A percentile compares a stretch with the other conserved stretches of the same genome.
phyloP scores from a whole-genome alignment of 2,113 vertebrate genomes.

The Tyrannus savana region DNA sequence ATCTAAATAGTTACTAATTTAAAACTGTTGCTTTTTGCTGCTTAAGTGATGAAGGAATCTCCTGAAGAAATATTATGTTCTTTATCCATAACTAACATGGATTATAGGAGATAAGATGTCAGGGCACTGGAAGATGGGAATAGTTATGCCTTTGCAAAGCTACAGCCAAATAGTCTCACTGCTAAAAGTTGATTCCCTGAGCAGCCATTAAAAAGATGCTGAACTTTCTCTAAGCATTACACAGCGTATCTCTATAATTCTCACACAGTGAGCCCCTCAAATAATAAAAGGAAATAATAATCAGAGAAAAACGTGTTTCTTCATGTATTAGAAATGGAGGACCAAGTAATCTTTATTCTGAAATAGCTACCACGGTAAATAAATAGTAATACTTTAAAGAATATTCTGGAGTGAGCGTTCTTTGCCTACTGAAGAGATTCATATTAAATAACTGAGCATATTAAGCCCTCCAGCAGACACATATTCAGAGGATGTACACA shows the following conservation, averaged over 20 bases:
- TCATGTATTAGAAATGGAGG: background rate
- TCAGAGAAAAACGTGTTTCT: background rate
- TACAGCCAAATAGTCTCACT: background rate
- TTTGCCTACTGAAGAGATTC: constrained; percentile 6
- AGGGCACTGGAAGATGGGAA: background rate
- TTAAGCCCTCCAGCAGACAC: constrained; percentile 50
- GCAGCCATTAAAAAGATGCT: constrained; percentile 9
- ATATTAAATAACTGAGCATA: constrained; percentile 35
- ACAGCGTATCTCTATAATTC: background rate
- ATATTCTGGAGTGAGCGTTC: background rate
- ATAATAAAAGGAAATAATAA: background rate
- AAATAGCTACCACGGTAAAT: background rate
- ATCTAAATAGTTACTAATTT: constrained; percentile 24
- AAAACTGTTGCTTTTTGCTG: background rate
- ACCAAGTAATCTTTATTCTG: constrained; percentile 22
- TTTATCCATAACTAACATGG: constrained; percentile 1
- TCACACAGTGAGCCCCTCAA: background rate
- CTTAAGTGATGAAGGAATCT: constrained; percentile 2
- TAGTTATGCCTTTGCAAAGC: background rate
- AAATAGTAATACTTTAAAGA: background rate
- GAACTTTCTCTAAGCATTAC: background rate
- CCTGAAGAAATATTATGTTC: background rate
- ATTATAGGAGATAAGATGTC: constrained; percentile 4
- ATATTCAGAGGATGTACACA: constrained; percentile 11
- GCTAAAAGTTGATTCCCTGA: constrained; percentile 1